Base-by-base conservation (phyloP, 2,888 invertebrate species). In the Iselma pallidipennis region DNA sequence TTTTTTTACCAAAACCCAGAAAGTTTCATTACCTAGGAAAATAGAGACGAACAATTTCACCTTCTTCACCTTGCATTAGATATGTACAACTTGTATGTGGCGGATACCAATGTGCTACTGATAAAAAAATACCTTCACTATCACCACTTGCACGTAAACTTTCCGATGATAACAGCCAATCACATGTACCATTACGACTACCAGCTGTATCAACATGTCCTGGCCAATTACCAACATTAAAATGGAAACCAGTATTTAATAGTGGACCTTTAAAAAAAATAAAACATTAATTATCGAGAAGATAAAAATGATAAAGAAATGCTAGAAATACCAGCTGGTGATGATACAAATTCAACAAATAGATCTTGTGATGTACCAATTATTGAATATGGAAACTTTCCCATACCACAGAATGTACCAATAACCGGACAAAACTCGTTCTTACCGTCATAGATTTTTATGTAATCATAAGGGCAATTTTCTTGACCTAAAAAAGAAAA, bases 151-250 rank as follows among this genome's bases (percentile, higher is more conserved):
- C 88, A 76, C 88, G 86, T 21, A 95, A 82, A 33, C 91, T 89
- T 72, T 93, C 91, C 52, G 94, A 93, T 57, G 91, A 92, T 51
- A 95, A 85, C 54, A 94, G 83, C 95, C 95, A 95, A 80, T 94
- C 93, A 77, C 95, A 95, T 50, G 91, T 91, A 4, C 94, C 93
- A 64, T 93, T 92, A 70, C 90, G 88, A 29, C 91, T 91, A 1
- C 95, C 94, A 0, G 93, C 92, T 0, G 94, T 94, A 76, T 95
- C 94, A 53, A 94, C 94, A 81, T 94, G 94, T 0, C 95, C 95
- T 0, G 95, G 95, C 94, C 94, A 95, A 81, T 94, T 94, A 68
- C 95, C 95, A 54, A 95, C 95, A 82, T 95, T 95, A 83, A 96
- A 95, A 82, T 95, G 95, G 80, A 96, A 96, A 4, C 95, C 96